phyloP scores from a whole-genome alignment of 2,888 invertebrate genomes.

The Thecophora atra region DNA sequence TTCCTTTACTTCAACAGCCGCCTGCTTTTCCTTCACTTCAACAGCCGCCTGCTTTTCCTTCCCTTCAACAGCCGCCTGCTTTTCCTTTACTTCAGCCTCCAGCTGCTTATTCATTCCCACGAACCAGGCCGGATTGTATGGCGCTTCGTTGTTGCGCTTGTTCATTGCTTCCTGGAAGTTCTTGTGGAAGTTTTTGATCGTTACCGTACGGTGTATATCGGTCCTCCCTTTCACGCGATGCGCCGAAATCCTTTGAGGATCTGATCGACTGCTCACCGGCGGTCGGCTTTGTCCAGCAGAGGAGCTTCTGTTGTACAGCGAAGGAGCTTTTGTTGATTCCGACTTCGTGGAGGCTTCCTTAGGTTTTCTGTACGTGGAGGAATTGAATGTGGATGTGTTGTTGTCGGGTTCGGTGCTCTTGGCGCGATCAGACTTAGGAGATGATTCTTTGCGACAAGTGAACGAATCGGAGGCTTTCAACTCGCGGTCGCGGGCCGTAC shows the following conservation, averaged over 20 bases:
- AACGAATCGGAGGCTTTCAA: constrained; percentile 64
- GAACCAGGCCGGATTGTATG: constrained; percentile 65
- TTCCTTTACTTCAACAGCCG: constrained; percentile 64
- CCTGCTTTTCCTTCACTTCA: too few species aligned
- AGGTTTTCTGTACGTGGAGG: constrained; percentile 51
- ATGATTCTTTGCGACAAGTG: constrained; percentile 57
- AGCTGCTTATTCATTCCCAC: constrained; percentile 58
- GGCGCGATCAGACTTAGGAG: constrained; percentile 41
- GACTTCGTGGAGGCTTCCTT: constrained; percentile 42
- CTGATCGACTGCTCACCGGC: constrained; percentile 4
- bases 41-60: constrained; percentile 51
- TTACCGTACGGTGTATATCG: constrained; percentile 63
- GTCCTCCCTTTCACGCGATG: constrained; percentile 45
- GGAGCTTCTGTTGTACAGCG: too few species aligned
- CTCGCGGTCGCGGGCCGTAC: constrained; percentile 56
- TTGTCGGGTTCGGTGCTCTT: constrained; percentile 19
- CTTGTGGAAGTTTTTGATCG: constrained; percentile 62
- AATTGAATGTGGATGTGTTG: constrained; percentile 48
- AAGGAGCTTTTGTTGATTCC: background rate
- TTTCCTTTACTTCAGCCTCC: too few species aligned
- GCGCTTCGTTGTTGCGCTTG: constrained; percentile 57
- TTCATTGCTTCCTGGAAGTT: constrained; percentile 63
- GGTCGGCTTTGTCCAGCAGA: constrained; percentile 1
- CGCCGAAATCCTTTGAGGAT: background rate
- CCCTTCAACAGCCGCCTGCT: constrained; percentile 59